These are phyloP conservation scores for Micromussa lordhowensis DNA, from an alignment of 92 coral and sea anemone genomes.

Conservation along the genomic window DNA sequence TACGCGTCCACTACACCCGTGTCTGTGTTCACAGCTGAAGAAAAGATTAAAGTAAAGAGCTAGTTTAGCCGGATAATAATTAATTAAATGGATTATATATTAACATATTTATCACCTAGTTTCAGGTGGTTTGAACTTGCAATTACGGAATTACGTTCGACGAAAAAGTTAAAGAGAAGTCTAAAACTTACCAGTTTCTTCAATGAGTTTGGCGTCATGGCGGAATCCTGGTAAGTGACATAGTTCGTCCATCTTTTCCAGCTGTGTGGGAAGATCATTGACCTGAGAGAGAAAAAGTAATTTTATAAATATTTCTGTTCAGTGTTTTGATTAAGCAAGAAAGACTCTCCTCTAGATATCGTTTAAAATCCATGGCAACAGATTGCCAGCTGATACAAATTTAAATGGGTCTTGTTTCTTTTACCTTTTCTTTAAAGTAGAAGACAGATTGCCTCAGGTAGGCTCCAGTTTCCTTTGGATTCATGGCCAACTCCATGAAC, in stretches of 20 bases:
- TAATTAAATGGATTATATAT: too few species aligned
- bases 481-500: slow-evolving; percentile 59
- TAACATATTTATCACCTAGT: too few species aligned
- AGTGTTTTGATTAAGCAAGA: not conserved
- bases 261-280: slow-evolving; percentile 29
- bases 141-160: not conserved
- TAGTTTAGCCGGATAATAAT: too few species aligned
- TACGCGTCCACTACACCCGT: slow-evolving; percentile 48
- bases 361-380: not conserved
- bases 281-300: not conserved
- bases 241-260: slow-evolving; percentile 31
- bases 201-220: slow-evolving; percentile 39
- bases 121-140: not conserved
- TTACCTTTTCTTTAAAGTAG: slow-evolving; percentile 48
- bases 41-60: not conserved
- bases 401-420: too few species aligned
- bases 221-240: slow-evolving; percentile 38
- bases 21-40: slow-evolving; percentile 26
- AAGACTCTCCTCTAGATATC: not conserved
- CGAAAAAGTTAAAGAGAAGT: not conserved
- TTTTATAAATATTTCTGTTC: not conserved
- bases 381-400: not conserved
- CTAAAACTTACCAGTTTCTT: slow-evolving; percentile 31
- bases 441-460: slow-evolving; percentile 49
- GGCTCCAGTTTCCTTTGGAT: slow-evolving; percentile 56